A percentile compares a stretch with the other conserved stretches of the same genome.
These are phyloP conservation scores for Rhinichthys osculus DNA, from an alignment of 2,797 vertebrate species.

Conservation along the genomic window DNA sequence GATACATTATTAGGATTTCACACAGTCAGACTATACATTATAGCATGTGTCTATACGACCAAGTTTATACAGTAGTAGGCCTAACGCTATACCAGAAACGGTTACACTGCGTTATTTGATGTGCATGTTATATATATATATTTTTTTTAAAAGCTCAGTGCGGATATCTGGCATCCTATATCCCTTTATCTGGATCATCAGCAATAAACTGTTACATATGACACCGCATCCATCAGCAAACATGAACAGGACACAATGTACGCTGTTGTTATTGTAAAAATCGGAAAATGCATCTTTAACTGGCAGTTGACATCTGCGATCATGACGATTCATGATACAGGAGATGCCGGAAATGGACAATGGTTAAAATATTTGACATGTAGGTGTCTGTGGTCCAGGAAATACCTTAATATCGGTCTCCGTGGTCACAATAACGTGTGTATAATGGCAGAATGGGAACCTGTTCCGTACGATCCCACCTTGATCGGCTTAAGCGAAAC, in stretches of 20 bases:
- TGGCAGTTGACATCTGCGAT: constrained; percentile 64
- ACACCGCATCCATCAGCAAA: background rate
- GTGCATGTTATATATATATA: background rate
- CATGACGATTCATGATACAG: constrained; percentile 49
- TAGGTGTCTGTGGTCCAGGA: background rate
- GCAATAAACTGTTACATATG: background rate
- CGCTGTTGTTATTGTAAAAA: background rate
- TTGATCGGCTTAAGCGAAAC: constrained; percentile 79
- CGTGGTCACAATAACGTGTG: constrained; percentile 70
- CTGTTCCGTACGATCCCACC: constrained; percentile 70
- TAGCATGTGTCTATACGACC: background rate
- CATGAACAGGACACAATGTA: background rate
- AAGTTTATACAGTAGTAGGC: no score
- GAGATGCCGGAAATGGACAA: constrained; percentile 57
- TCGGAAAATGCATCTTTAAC: constrained; percentile 37
- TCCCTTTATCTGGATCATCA: background rate
- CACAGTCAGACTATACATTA: background rate
- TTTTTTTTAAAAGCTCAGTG: background rate
- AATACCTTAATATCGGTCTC: constrained; percentile 72
- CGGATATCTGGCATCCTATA: constrained; percentile 6
- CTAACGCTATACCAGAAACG: background rate
- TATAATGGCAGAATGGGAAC: constrained; percentile 66
- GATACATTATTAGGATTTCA: background rate
- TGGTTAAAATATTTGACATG: constrained; percentile 1
- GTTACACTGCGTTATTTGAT: background rate